These are phyloP conservation scores for Oeneis ivallda DNA, from an alignment of 2,888 invertebrate species.

Conservation along the genomic window DNA sequence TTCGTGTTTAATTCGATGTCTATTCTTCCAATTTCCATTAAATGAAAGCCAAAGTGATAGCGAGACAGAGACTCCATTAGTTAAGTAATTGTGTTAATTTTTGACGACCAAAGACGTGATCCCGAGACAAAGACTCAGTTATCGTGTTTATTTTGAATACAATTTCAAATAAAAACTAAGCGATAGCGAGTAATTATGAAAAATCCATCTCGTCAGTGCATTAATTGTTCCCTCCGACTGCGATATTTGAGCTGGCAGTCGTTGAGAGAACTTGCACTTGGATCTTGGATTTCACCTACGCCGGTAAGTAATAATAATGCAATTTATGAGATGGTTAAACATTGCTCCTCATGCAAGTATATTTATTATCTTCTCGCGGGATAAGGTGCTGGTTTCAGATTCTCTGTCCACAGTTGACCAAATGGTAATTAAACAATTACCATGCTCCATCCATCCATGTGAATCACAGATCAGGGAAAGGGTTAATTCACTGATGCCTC, in stretches of 20 bases:
- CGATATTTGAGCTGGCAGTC: not conserved
- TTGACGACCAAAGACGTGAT: not conserved
- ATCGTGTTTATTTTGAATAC: not conserved
- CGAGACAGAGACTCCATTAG: not conserved
- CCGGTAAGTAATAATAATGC: not conserved
- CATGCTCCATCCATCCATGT: no score
- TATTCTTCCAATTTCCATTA: not conserved
- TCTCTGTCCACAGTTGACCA: no score
- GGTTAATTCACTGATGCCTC: no score
- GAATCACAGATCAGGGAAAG: no score
- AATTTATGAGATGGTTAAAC: not conserved
- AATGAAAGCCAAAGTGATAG: not conserved
- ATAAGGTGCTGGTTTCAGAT: no score
- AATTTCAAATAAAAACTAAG: no score
- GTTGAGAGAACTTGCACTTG: not conserved
- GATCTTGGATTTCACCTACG: constrained; percentile 5
- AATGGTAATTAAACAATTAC: no score
- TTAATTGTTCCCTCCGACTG: not conserved
- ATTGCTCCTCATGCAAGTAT: not conserved
- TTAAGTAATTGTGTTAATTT: not conserved
- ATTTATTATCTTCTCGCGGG: no score
- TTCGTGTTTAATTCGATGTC: not conserved
- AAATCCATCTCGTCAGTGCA: not conserved
- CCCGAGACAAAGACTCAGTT: not conserved
- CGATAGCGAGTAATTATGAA: constrained; percentile 1